A percentile compares a stretch with the other conserved stretches of the same genome.
Conservation (phyloP, 2,113 vertebrate species). For the Hiodon tergisus region DNA sequence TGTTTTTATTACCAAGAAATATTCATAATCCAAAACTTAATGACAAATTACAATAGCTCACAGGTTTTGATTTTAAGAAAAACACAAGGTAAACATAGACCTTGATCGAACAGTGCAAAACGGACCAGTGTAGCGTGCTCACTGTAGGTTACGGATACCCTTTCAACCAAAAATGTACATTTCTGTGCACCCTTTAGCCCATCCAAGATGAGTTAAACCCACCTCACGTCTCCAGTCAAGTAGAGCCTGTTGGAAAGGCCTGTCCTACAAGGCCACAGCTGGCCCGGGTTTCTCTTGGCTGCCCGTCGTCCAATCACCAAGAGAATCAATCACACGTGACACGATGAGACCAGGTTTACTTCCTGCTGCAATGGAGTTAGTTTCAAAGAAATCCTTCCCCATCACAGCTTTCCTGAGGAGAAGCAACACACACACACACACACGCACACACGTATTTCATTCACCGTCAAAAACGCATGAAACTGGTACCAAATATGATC, state of each 20-base stretch:
- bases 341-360: conserved; percentile 16
- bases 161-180: not conserved
- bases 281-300: not conserved
- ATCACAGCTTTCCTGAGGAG: conserved; percentile 61
- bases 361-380: conserved; percentile 14
- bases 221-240: not conserved
- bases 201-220: not conserved
- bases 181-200: not conserved
- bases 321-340: conserved; percentile 2
- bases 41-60: no score
- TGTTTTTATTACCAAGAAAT: not conserved
- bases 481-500: not conserved
- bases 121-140: not conserved
- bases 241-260: not conserved
- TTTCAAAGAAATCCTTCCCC: conserved; percentile 51
- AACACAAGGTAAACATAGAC: not conserved
- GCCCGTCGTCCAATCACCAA: not conserved
- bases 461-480: not conserved
- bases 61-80: not conserved
- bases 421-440: conserved; percentile 5
- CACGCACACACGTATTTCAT: not conserved
- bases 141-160: not conserved
- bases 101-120: not conserved
- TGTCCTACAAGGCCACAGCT: not conserved
- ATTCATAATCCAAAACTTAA: conserved; percentile 1